Base-by-base conservation (phyloP, 1,140 invertebrate species). In the Halyomorpha halys region DNA sequence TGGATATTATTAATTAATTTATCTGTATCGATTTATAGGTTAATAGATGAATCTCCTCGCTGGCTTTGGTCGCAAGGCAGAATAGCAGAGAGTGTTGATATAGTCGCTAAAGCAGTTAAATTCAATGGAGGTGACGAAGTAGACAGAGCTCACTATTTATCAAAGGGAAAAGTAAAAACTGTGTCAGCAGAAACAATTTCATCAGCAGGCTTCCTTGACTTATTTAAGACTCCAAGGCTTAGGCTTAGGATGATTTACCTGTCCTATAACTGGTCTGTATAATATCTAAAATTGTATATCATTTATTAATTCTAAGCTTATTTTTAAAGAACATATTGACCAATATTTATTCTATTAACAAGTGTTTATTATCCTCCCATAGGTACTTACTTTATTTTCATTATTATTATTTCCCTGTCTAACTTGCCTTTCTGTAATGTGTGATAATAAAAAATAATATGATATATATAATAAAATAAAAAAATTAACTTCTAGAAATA, bases 41-140 rank as follows among this genome's bases (percentile, higher is more conserved):
- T 89, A 1, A 84, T 91, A 77, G 88, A 91, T 65, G 90, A 92
- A 76, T 91, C 88, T 2, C 87, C 89, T 0, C 79, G 89, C 30
- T 91, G 88, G 89, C 74, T 91, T 4, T 90, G 89, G 86, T 81
- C 85, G 9, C 85, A 91, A 71, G 87, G 87, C 1, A 79, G 85
- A 47, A 75, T 78, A 1, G 78, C 79, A 34, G 86, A 90, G 73
- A 83, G 88, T 0, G 77, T 89, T 0, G 74, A 78, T 1, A 89
- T 91, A 59, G 80, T 91, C 2, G 78, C 83, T 69, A 87, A 82
- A 70, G 89, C 81, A 21, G 70, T 89, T 21, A 83, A 82, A 69
- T 81, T 82, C 64, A 92, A 92, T 71, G 80, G 80, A 19, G 73
- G 80, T 21, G n/a, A 23, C 5, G 8, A 44, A 18, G 75, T 82